These are phyloP conservation scores for Penaeus japonicus DNA, from an alignment of 1,140 invertebrate genomes.

Conservation along the genomic window DNA sequence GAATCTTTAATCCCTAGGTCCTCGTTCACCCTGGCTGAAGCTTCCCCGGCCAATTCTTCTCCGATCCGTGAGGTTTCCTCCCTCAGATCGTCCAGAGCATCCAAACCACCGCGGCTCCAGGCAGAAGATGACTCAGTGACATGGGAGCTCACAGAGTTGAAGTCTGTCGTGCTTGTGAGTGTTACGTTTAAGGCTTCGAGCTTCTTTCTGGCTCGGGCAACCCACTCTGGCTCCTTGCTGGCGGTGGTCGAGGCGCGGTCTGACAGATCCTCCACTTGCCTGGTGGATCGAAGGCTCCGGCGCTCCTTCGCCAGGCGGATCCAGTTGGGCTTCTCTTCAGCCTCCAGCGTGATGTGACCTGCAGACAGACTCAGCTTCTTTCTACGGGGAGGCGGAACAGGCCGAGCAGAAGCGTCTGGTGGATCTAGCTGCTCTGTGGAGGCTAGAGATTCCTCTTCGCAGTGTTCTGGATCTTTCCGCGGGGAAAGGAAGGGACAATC, in stretches of 20 bases:
- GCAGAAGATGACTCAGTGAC: slow-evolving; percentile 58
- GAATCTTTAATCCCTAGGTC: slow-evolving; percentile 28
- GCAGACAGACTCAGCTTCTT: slow-evolving; percentile 36
- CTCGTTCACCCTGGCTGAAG: slow-evolving; percentile 44
- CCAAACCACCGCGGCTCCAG: slow-evolving; percentile 58
- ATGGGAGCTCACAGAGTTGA: slow-evolving; percentile 46
- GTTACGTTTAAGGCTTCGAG: slow-evolving; percentile 52
- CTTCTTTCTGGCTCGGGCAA: slow-evolving; percentile 43
- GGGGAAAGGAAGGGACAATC: no score
- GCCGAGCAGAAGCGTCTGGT: background rate
- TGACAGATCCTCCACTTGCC: slow-evolving; percentile 45
- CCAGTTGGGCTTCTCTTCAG: slow-evolving; percentile 47
- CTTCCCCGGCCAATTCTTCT: slow-evolving; percentile 51
- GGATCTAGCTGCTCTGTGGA: background rate
- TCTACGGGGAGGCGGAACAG: slow-evolving; percentile 46
- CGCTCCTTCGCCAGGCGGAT: slow-evolving; percentile 55
- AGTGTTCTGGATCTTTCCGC: no score
- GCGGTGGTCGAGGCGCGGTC: slow-evolving; percentile 51
- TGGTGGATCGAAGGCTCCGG: slow-evolving; percentile 50
- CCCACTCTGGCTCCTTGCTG: slow-evolving; percentile 53
- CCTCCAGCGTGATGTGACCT: slow-evolving; percentile 53
- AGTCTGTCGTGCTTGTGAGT: slow-evolving; percentile 55
- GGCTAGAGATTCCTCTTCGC: background rate
- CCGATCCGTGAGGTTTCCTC: slow-evolving; percentile 54
- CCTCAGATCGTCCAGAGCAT: slow-evolving; percentile 56